Evolutionary conservation across 2,888 invertebrate species (phyloP).

Genomic region (Blera fallax): DNA sequence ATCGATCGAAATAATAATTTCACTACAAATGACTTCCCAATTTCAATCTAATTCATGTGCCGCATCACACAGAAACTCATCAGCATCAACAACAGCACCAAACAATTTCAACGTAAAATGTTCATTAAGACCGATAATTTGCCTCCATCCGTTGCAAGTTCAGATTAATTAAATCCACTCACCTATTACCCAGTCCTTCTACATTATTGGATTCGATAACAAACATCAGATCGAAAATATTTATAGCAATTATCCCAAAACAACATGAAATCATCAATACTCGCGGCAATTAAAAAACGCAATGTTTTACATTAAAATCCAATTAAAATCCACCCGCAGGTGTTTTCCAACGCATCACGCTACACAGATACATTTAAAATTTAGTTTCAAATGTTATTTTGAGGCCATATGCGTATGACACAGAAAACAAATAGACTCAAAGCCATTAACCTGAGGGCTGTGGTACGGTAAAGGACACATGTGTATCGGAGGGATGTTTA

Average conservation of each 20-base stretch:
- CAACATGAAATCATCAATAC: constrained; percentile 49
- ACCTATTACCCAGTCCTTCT: constrained; percentile 10
- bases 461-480: neutral
- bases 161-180: constrained; percentile 60
- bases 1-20: constrained; percentile 18
- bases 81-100: neutral
- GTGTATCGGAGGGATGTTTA: neutral
- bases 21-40: constrained; percentile 1
- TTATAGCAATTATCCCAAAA: constrained; percentile 65
- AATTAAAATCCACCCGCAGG: constrained; percentile 67
- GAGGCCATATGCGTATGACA: constrained; percentile 1
- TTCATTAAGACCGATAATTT: neutral
- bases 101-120: constrained; percentile 6
- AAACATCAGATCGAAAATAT: constrained; percentile 61
- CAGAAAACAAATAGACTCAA: constrained; percentile 6
- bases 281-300: constrained; percentile 55
- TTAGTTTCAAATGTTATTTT: constrained; percentile 16
- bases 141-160: constrained; percentile 7
- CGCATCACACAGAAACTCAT: neutral
- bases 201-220: constrained; percentile 3
- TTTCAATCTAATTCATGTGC: constrained; percentile 8
- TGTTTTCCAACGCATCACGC: constrained; percentile 32
- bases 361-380: constrained; percentile 9
- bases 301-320: constrained; percentile 67
- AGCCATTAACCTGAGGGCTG: constrained; percentile 42